These are phyloP conservation scores for Micromussa lordhowensis DNA, from an alignment of 92 coral and sea anemone species.

Conservation along the genomic window DNA sequence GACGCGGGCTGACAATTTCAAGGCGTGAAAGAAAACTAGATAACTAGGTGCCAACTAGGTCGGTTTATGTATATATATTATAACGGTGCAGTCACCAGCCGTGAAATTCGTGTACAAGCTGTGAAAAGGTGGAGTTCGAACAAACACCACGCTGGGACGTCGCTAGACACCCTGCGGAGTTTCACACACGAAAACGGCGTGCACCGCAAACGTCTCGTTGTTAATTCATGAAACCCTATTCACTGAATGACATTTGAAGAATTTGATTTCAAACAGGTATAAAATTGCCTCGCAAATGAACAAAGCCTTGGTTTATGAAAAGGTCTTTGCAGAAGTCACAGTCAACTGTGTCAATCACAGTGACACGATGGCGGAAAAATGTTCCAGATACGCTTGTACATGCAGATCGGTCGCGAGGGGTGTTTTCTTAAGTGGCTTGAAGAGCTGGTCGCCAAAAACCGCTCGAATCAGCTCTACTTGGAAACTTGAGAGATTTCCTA, in stretches of 20 bases:
- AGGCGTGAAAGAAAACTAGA: not conserved
- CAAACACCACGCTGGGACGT: conserved; percentile 28
- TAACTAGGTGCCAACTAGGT: conserved; percentile 15
- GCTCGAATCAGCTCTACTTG: conserved; percentile 5
- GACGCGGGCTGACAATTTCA: not conserved
- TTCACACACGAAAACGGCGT: conserved; percentile 29
- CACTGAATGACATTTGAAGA: conserved; percentile 48
- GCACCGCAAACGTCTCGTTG: conserved; percentile 49
- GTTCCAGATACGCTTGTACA: not conserved
- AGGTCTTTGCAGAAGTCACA: not conserved
- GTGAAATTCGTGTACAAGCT: conserved; percentile 35
- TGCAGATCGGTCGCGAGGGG: not conserved
- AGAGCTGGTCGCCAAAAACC: not conserved
- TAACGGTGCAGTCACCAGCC: conserved; percentile 48
- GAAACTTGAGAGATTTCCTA: conserved; percentile 5
- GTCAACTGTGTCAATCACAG: not conserved
- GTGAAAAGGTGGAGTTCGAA: conserved; percentile 51
- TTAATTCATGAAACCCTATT: conserved; percentile 43
- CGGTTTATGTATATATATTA: conserved; percentile 2
- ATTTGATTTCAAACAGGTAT: conserved; percentile 56
- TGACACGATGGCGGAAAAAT: not conserved
- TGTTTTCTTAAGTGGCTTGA: conserved; percentile 15
- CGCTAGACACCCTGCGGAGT: conserved; percentile 30
- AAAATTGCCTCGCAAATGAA: conserved; percentile 48
- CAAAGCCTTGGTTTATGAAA: conserved; percentile 45